Percentiles rank a stretch among this genome's conserved stretches.
These are phyloP conservation scores for Phaethon lepturus DNA, from an alignment of 2,113 vertebrate genomes.

Conservation along the genomic window DNA sequence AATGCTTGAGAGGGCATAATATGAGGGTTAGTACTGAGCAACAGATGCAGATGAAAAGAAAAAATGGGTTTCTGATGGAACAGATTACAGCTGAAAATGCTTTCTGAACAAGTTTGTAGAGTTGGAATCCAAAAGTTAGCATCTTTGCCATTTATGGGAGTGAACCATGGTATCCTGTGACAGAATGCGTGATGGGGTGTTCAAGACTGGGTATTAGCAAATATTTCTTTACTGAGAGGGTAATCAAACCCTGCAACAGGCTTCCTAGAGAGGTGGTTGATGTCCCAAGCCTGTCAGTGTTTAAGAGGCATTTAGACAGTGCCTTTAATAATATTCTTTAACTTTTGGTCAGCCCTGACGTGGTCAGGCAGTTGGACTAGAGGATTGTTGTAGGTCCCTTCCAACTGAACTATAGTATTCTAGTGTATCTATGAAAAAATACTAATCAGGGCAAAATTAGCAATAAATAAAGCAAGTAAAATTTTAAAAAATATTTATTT, in stretches of 20 bases:
- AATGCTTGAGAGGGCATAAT: neutral
- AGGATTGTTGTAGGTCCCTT: neutral
- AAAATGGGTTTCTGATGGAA: neutral
- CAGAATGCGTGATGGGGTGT: fast-evolving
- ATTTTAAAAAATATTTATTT: neutral
- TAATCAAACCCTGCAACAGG: neutral
- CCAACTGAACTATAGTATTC: neutral
- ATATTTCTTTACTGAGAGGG: neutral
- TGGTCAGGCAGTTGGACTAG: neutral
- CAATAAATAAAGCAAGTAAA: neutral
- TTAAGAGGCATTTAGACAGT: neutral
- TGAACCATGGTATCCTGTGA: neutral
- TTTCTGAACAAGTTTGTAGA: neutral
- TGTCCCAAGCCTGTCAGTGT: neutral
- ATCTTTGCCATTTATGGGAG: neutral
- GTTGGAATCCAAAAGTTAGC: neutral
- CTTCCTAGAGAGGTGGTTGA: neutral
- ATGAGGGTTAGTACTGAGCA: neutral
- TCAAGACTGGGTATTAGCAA: neutral
- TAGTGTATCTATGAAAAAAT: neutral
- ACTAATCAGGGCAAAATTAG: neutral
- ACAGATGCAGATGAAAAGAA: neutral
- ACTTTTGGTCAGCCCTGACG: neutral
- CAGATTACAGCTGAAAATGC: neutral
- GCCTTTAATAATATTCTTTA: neutral